Conservation (phyloP, 2,113 vertebrate genomes). For the Holacanthus passer region DNA sequence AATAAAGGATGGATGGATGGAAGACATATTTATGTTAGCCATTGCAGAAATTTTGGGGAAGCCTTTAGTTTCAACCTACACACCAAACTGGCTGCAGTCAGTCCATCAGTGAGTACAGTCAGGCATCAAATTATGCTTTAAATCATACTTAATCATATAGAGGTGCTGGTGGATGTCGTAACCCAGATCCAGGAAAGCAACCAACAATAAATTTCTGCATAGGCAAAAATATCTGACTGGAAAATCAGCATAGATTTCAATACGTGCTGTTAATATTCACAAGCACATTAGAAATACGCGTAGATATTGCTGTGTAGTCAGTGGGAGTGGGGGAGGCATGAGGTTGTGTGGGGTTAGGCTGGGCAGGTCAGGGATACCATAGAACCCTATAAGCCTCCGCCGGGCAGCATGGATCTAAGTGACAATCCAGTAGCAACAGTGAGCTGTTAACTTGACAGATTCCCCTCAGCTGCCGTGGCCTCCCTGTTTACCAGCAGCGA, state of each 20-base stretch:
- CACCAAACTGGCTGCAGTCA: not conserved
- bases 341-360: constrained; percentile 29
- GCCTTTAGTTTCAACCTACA: constrained; percentile 3
- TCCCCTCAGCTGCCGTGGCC: constrained; percentile 3
- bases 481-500: constrained; percentile 52
- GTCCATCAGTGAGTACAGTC: not conserved
- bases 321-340: not conserved
- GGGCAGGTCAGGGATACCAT: constrained; percentile 19
- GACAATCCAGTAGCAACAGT: constrained; percentile 42
- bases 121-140: constrained; percentile 4
- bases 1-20: not conserved
- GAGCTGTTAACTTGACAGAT: constrained; percentile 62
- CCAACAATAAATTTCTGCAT: not conserved
- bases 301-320: not conserved
- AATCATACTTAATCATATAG: not conserved
- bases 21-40: constrained; percentile 11
- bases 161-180: not conserved
- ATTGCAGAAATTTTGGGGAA: not conserved
- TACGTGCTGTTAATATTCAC: not conserved
- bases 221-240: not conserved
- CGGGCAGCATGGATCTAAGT: constrained; percentile 36
- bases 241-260: not conserved
- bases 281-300: not conserved
- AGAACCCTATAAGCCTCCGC: constrained; percentile 31
- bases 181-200: no score